phyloP scores from a whole-genome alignment of 2,113 vertebrate genomes.

The Pseudolaguvia tuberculata region DNA sequence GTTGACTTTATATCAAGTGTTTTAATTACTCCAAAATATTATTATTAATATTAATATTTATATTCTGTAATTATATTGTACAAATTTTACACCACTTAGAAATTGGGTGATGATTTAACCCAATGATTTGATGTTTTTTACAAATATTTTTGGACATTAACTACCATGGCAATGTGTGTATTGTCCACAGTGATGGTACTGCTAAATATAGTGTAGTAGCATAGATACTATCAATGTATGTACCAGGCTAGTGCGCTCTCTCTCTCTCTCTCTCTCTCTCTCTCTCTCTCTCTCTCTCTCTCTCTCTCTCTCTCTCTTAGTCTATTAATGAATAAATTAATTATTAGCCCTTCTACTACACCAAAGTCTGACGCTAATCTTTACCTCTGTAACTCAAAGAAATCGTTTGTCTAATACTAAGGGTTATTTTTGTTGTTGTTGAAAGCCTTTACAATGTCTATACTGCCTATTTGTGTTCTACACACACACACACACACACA shows the following conservation, averaged over 20 bases:
- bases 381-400: background rate
- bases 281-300: background rate
- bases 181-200: constrained; percentile 1
- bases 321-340: background rate
- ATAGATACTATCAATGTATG: constrained; percentile 13
- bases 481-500: background rate
- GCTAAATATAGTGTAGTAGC: constrained; percentile 23
- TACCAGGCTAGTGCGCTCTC: constrained; percentile 8
- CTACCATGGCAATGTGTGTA: constrained; percentile 14
- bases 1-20: too few relatives aligned
- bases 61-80: background rate
- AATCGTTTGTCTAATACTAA: background rate
- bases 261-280: background rate
- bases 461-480: background rate
- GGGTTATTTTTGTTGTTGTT: background rate
- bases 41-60: too few relatives aligned
- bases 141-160: background rate
- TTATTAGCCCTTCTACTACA: background rate
- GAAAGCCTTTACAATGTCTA: background rate
- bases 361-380: background rate
- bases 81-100: background rate
- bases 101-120: background rate
- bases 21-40: too few relatives aligned
- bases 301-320: too few relatives aligned
- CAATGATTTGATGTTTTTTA: background rate